Conservation (phyloP, 2,113 vertebrate species). For the Parus major region DNA sequence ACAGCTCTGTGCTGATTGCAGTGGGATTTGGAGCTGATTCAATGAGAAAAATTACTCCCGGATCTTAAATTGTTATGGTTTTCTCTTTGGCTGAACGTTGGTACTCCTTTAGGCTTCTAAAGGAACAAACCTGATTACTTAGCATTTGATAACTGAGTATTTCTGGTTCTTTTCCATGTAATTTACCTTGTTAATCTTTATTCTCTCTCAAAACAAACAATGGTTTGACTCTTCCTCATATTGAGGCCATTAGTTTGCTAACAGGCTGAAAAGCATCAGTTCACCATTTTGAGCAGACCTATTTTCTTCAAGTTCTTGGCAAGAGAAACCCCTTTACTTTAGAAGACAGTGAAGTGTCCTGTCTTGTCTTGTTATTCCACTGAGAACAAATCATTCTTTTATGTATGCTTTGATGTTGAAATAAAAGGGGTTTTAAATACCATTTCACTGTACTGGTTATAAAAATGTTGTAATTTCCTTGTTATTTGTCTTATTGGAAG, state of each 20-base stretch:
- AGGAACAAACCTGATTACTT: conserved; percentile 36
- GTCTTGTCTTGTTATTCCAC: conserved; percentile 47
- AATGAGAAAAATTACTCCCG: background rate
- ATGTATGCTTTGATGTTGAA: conserved; percentile 73
- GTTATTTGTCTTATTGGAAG: conserved; percentile 57
- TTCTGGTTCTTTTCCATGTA: background rate
- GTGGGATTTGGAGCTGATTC: background rate
- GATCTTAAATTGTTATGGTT: conserved; percentile 28
- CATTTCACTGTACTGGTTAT: conserved; percentile 17
- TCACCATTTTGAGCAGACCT: conserved; percentile 19
- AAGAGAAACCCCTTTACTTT: background rate
- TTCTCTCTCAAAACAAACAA: conserved; percentile 3
- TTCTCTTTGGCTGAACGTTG: conserved; percentile 51
- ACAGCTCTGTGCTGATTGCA: background rate
- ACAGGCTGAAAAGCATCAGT: conserved; percentile 31
- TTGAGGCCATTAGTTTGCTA: conserved; percentile 43
- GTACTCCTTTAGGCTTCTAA: conserved; percentile 49
- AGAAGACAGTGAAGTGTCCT: conserved; percentile 40
- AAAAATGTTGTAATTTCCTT: conserved; percentile 62
- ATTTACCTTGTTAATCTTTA: conserved; percentile 49
- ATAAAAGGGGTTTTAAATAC: conserved; percentile 56
- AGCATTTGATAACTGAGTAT: background rate
- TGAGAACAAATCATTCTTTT: conserved; percentile 60
- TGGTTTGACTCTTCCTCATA: conserved; percentile 13
- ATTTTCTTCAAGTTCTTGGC: conserved; percentile 51